Evolutionary conservation across 2,113 vertebrate genomes (phyloP).

Genomic region (Bothrops jararaca): DNA sequence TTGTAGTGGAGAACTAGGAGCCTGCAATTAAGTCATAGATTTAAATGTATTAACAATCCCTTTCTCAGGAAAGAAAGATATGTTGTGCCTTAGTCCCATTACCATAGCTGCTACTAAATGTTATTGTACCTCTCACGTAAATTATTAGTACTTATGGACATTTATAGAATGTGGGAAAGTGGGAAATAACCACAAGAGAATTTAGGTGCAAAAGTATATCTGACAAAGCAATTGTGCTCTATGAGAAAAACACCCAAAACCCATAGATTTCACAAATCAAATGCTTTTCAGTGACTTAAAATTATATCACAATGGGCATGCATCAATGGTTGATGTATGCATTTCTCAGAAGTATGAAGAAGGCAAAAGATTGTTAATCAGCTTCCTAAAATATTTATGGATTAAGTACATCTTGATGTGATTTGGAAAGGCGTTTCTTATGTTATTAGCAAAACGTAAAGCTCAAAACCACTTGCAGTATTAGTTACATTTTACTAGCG

Average conservation of each 20-base stretch:
- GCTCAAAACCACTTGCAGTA: neutral
- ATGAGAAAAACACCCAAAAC: too few species aligned
- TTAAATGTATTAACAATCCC: neutral
- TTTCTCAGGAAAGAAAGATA: neutral
- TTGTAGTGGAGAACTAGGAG: neutral
- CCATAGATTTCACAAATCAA: neutral
- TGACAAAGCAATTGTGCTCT: neutral
- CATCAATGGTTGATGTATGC: neutral
- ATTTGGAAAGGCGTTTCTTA: neutral
- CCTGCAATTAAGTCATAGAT: neutral
- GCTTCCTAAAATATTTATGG: neutral
- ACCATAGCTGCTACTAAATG: neutral
- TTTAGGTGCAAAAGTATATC: neutral
- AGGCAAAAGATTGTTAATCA: neutral
- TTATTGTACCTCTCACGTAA: neutral
- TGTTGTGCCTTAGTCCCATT: neutral
- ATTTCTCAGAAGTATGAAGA: neutral
- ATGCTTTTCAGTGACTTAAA: neutral
- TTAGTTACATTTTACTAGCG: neutral
- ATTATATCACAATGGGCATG: too few species aligned
- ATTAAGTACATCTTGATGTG: neutral
- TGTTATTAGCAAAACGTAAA: neutral
- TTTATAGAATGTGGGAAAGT: neutral
- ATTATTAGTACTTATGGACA: neutral
- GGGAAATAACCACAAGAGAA: neutral